Base-by-base conservation (phyloP, 2,113 vertebrate species). In the Mesocricetus auratus region DNA sequence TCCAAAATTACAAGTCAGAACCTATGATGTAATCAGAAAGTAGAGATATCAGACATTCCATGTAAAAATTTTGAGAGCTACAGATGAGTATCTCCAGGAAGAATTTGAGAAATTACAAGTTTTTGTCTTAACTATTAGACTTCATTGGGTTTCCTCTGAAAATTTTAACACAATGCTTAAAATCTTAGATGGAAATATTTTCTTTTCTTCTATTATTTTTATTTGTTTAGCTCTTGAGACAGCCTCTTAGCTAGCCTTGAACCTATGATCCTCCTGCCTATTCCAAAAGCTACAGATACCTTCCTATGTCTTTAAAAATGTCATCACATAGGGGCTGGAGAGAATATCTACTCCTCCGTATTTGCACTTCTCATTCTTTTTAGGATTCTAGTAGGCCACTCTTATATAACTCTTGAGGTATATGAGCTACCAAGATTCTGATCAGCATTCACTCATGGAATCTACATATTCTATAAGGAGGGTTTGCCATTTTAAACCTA, bases 181-280 rank as follows among this genome's bases (percentile, higher is more conserved):
- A 26, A 33, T 71, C 73, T 83, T 75, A 89, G 33, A 85, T 75
- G n/a, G 71, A 77, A 94, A 62, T 33, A 56, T 36, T 87, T 94
- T 94, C 8, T 56, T 95, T 10, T 66, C 58, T 60, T 89, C 8
- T 71, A 88, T 82, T 88, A 29, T 69, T 69, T 39, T 86, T 33
- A 62, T 86, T 53, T 87, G 45, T 15, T 68, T 39, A 17, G 11
- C 31, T 71, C 47, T 73, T 19, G 7, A 7, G 13, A 56, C 22
- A 58, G 45, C 19, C 0, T 39, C 21, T 88, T 39, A 39, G 47
- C 21, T 56, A 71, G 36, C 36, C 47, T 71, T 39, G 24, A 45
- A 85, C 24, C 4, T 39, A 36, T n/a, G 42, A 66, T 50, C 62
- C 42, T 50, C 11, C 64, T 68, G 17, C 31, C 36, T 58, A 66